These are phyloP conservation scores for Subacronicta megacephala DNA, from an alignment of 2,888 invertebrate species.

Conservation along the genomic window DNA sequence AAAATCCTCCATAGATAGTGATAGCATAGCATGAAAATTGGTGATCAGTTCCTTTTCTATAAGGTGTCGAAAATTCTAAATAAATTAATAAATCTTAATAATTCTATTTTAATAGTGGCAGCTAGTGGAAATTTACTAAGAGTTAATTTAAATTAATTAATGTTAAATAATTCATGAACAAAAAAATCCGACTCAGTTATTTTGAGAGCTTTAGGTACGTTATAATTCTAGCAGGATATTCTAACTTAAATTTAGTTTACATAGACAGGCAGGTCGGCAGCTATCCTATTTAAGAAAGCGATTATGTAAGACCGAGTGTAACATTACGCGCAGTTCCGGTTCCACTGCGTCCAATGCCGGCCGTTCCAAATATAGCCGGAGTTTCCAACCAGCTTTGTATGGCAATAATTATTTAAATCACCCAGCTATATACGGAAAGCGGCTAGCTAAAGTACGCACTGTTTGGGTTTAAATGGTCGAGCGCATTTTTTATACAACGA, in stretches of 20 bases:
- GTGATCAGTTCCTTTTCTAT: too few species aligned
- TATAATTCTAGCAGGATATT: too few species aligned
- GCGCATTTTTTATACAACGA: not conserved
- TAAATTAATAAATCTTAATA: too few species aligned
- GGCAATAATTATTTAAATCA: conserved; percentile 28
- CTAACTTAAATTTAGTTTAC: conserved; percentile 11
- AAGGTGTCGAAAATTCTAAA: too few species aligned
- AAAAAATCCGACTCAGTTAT: too few species aligned
- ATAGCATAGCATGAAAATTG: too few species aligned
- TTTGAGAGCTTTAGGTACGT: too few species aligned
- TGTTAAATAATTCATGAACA: too few species aligned
- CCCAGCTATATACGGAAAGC: not conserved
- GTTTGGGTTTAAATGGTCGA: not conserved
- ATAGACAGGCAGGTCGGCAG: conserved; percentile 2
- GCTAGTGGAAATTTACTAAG: too few species aligned
- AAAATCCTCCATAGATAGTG: too few species aligned
- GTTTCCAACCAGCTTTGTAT: conserved; percentile 11
- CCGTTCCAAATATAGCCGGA: conserved; percentile 28
- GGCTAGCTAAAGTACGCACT: not conserved
- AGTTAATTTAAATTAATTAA: too few species aligned
- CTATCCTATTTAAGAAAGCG: conserved; percentile 35
- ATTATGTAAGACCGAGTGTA: conserved; percentile 35
- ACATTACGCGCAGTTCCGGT: conserved; percentile 40
- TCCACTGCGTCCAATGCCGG: conserved; percentile 14
- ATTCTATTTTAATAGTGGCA: too few species aligned